A percentile compares a stretch with the other conserved stretches of the same genome.
These are phyloP conservation scores for Aldabrachelys gigantea DNA, from an alignment of 2,113 vertebrate species.

Conservation along the genomic window DNA sequence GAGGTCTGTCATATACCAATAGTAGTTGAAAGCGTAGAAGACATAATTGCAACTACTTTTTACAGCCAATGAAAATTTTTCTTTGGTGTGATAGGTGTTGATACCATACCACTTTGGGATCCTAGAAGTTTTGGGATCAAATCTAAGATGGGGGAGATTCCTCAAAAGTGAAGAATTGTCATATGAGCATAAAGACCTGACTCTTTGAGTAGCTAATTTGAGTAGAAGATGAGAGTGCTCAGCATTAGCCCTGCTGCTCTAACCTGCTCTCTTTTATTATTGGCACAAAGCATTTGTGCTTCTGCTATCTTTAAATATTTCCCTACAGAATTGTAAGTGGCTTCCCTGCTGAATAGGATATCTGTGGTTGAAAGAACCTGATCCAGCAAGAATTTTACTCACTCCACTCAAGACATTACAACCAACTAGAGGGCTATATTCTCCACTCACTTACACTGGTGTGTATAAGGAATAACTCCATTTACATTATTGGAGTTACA, in stretches of 20 bases:
- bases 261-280: not conserved
- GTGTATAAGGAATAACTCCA: not conserved
- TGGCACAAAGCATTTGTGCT: not conserved
- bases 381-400: not conserved
- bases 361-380: not conserved
- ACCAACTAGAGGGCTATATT: not conserved
- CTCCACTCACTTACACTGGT: not conserved
- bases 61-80: not conserved
- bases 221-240: not conserved
- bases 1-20: not conserved
- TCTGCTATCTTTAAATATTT: no score
- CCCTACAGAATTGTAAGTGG: not conserved
- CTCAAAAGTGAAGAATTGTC: not conserved
- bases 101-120: not conserved
- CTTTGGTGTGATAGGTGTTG: not conserved
- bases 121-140: not conserved
- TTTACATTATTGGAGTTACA: not conserved
- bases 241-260: not conserved
- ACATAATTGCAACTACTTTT: not conserved
- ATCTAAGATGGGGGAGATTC: not conserved
- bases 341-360: not conserved
- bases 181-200: not conserved
- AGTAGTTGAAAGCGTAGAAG: not conserved
- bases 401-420: not conserved
- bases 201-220: not conserved